phyloP scores from a whole-genome alignment of 2,113 vertebrate species.

The Epinephelus fuscoguttatus region DNA sequence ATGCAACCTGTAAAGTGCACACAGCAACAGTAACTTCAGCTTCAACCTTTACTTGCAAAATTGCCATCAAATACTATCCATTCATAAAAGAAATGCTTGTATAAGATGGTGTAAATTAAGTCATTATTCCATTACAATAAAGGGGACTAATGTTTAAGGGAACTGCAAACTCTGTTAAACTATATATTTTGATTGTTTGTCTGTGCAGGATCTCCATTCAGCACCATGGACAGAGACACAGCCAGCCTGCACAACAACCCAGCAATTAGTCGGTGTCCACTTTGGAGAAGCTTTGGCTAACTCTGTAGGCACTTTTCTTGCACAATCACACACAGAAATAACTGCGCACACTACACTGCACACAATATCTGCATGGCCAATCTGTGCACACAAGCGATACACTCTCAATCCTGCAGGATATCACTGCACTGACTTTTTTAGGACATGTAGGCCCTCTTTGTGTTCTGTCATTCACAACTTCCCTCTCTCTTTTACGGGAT shows the following conservation, averaged over 20 bases:
- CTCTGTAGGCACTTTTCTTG: slow-evolving; percentile 6
- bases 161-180: background rate
- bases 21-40: background rate
- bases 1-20: background rate
- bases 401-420: slow-evolving; percentile 37
- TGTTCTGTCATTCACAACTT: slow-evolving; percentile 42
- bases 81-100: background rate
- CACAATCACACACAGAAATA: background rate
- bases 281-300: background rate
- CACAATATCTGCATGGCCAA: slow-evolving; percentile 13
- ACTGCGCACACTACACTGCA: background rate
- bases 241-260: background rate
- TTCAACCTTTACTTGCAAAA: background rate
- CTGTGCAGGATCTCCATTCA: slow-evolving; percentile 5
- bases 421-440: background rate
- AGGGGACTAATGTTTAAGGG: background rate
- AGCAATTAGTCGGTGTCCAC: background rate
- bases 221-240: slow-evolving; percentile 58
- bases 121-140: background rate
- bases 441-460: background rate
- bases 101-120: background rate
- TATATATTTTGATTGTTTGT: background rate
- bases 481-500: slow-evolving; percentile 23
- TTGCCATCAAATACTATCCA: background rate
- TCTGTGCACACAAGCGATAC: slow-evolving; percentile 24